Conservation (phyloP, 2,888 invertebrate genomes). For the Holacanthella duospinosa region DNA sequence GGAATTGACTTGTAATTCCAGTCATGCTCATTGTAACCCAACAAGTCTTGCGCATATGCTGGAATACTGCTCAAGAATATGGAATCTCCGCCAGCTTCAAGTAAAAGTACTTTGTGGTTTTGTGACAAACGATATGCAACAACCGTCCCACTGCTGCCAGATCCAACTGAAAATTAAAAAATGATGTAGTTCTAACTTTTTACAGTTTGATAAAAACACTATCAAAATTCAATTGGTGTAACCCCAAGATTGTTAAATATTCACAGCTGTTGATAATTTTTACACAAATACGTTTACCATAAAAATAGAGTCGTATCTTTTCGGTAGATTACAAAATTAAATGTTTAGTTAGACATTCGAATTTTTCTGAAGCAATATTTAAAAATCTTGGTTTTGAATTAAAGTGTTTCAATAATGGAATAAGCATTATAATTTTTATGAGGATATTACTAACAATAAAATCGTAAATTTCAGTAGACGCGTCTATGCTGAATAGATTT, state of each 20-base stretch:
- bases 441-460: constrained; percentile 1
- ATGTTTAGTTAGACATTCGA: too few species aligned
- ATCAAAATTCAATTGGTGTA: not conserved
- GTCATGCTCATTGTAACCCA: not conserved
- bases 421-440: too few species aligned
- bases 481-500: not conserved
- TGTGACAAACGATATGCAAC: not conserved
- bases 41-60: not conserved
- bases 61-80: not conserved
- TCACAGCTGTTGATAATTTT: too few species aligned
- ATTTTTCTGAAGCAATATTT: too few species aligned
- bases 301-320: too few species aligned
- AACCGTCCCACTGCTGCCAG: not conserved
- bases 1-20: not conserved
- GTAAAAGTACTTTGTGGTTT: not conserved
- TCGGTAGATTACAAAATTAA: too few species aligned
- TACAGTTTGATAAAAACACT: not conserved
- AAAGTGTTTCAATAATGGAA: too few species aligned
- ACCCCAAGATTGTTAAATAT: too few species aligned
- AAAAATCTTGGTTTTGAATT: too few species aligned
- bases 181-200: not conserved
- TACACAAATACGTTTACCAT: too few species aligned
- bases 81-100: not conserved
- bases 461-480: not conserved
- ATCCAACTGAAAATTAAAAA: not conserved